phyloP scores from a whole-genome alignment of 1,140 invertebrate species.

The Drosophila trapezifrons region DNA sequence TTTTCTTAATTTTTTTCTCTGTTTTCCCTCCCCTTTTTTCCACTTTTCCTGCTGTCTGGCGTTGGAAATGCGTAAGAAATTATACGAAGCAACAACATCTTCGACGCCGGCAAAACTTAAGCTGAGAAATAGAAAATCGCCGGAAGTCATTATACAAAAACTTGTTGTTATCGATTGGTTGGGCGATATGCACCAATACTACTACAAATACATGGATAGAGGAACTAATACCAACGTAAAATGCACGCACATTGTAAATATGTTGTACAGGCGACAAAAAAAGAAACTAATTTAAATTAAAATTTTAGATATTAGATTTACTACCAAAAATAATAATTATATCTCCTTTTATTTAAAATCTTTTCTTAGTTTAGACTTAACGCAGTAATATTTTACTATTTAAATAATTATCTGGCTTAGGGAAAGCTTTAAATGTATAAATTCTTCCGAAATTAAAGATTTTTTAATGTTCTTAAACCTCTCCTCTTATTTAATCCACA shows the following conservation, averaged over 20 bases:
- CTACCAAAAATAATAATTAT: neutral
- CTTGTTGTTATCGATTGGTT: slow-evolving; percentile 82
- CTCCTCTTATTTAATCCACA: neutral
- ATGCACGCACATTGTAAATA: slow-evolving; percentile 15
- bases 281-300: neutral
- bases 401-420: no score
- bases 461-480: neutral
- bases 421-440: no score
- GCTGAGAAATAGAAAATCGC: slow-evolving; percentile 81
- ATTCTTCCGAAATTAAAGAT: no score
- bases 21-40: slow-evolving; percentile 1
- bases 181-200: slow-evolving; percentile 67
- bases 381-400: no score
- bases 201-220: slow-evolving; percentile 11
- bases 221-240: neutral
- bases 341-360: neutral
- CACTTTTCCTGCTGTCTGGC: slow-evolving; percentile 38
- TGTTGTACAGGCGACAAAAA: slow-evolving; percentile 9
- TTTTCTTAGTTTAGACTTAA: no score
- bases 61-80: slow-evolving; percentile 79
- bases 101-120: slow-evolving; percentile 70
- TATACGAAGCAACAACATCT: slow-evolving; percentile 68
- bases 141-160: slow-evolving; percentile 82
- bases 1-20: neutral
- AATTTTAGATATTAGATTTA: neutral